These are phyloP conservation scores for Hydropsyche betteni DNA, from an alignment of 2,888 invertebrate species.

Conservation along the genomic window DNA sequence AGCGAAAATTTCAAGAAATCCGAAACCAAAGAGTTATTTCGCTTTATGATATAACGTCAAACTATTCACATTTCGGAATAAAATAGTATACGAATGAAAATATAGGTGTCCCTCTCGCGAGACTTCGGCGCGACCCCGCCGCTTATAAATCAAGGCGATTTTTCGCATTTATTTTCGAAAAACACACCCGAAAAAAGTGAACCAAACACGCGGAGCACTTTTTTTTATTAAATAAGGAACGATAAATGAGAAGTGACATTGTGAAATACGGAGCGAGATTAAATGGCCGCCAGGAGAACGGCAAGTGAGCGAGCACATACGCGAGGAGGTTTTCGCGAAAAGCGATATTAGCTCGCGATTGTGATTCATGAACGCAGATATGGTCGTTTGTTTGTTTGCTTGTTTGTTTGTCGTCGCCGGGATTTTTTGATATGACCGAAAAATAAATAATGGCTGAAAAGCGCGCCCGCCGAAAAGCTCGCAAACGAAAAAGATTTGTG, in stretches of 20 bases:
- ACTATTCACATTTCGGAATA: constrained; percentile 36
- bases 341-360: constrained; percentile 24
- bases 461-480: not conserved
- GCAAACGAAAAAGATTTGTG: constrained; percentile 3
- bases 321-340: too few species aligned
- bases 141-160: constrained; percentile 34
- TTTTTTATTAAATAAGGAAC: constrained; percentile 46
- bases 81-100: constrained; percentile 35
- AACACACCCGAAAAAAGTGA: not conserved
- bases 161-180: constrained; percentile 14
- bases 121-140: constrained; percentile 4
- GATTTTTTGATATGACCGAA: constrained; percentile 25
- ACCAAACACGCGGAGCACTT: not conserved
- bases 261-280: constrained; percentile 42
- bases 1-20: too few species aligned
- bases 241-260: constrained; percentile 43
- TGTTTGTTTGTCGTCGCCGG: constrained; percentile 22
- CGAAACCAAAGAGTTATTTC: not conserved
- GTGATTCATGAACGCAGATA: constrained; percentile 18
- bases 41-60: constrained; percentile 12
- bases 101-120: constrained; percentile 1
- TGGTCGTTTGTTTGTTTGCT: too few species aligned
- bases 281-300: constrained; percentile 38
- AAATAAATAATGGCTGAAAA: constrained; percentile 11
- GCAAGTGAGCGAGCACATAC: not conserved